Base-by-base conservation (phyloP, 2,888 invertebrate species). In the Andrena bucephala region DNA sequence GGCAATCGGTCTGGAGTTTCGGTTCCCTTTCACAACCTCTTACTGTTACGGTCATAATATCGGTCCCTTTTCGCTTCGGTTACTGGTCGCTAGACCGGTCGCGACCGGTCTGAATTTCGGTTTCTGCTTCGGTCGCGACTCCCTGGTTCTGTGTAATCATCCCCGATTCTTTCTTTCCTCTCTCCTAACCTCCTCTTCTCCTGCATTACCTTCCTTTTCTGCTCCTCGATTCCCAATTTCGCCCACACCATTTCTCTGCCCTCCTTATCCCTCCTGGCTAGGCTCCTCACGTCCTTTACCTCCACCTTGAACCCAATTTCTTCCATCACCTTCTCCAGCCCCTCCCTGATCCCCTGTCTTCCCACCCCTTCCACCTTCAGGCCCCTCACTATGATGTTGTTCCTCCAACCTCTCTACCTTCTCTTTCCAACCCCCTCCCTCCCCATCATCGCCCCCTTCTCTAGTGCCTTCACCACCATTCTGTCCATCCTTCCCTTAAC, bases 121-220 rank as follows among this genome's bases (percentile, higher is more conserved):
- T n/a, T n/a, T n/a, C n/a, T n/a, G n/a, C n/a, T n/a, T n/a, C n/a
- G n/a, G n/a, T n/a, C n/a, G n/a, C n/a, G n/a, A n/a, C n/a, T n/a
- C n/a, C n/a, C n/a, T n/a, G n/a, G n/a, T n/a, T n/a, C n/a, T n/a
- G 54, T 54, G 0, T 20, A 10, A 20, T 54, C 54, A 0, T 54
- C 54, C 3, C 54, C 20, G 4, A 54, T 20, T 20, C 54, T 3
- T 54, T 20, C 52, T 8, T 3, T 54, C 54, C 54, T 0, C 8
- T 8, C 54, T 20, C 20, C 6, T 31, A 31, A 20, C 54, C 2
- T n/a, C 8, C n/a, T n/a, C 20, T 54, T 20, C 20, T 20, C 54
- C 20, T n/a, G n/a, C 54, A 54, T 54, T 8, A 54, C n/a, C n/a
- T 54, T 54, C 54, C 54, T 54, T 24, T 54, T 54, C 10, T 54